Percentiles rank a stretch among this genome's conserved stretches.
phyloP scores from a whole-genome alignment of 2,113 vertebrate species.

The Peromyscus leucopus region DNA sequence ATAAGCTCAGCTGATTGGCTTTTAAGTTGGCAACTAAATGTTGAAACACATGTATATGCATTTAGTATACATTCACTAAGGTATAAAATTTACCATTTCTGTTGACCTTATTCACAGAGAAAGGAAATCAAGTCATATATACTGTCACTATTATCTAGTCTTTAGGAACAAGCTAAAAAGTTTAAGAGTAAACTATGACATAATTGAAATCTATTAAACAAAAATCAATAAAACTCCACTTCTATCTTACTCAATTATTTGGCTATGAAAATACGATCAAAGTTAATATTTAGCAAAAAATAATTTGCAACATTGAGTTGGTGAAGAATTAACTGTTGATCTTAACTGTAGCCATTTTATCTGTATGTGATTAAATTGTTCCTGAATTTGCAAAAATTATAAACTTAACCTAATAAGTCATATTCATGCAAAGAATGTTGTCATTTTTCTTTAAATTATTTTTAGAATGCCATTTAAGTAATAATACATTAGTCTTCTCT shows the following conservation, averaged over 20 bases:
- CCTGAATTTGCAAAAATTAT: neutral
- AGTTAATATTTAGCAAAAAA: neutral
- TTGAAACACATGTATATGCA: neutral
- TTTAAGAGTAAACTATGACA: neutral
- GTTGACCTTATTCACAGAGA: neutral
- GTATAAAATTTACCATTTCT: neutral
- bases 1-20: neutral
- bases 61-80: neutral
- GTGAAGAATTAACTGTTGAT: neutral
- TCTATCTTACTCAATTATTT: neutral
- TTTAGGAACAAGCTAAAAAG: neutral
- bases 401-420: neutral
- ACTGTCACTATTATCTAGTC: neutral
- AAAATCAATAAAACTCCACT: neutral
- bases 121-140: neutral
- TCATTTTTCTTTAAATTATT: neutral
- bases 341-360: neutral
- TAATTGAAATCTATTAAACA: neutral
- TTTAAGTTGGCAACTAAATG: slow-evolving; percentile 8
- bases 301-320: neutral
- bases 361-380: neutral
- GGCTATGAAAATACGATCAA: neutral
- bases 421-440: neutral
- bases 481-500: neutral
- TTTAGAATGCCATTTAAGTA: neutral